These are phyloP conservation scores for Lasioglossum marginatum DNA, from an alignment of 2,888 invertebrate species.

Conservation along the genomic window DNA sequence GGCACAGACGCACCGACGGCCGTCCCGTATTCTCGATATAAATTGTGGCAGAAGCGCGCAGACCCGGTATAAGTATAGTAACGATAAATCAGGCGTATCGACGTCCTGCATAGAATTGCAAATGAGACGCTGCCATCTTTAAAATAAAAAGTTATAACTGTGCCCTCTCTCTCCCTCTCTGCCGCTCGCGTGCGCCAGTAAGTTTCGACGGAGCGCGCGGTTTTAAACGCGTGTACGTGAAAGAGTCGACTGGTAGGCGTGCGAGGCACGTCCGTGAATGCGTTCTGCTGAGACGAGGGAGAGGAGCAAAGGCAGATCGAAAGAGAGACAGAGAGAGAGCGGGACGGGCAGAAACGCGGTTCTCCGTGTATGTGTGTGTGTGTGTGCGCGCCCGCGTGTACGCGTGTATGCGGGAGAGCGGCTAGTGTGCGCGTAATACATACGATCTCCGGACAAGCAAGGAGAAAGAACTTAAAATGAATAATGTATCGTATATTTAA, in stretches of 20 bases:
- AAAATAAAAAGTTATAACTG: slow-evolving; percentile 82
- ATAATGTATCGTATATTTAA: slow-evolving; percentile 85
- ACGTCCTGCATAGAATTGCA: slow-evolving; percentile 84
- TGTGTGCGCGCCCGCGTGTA: background rate
- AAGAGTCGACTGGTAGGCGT: slow-evolving; percentile 15
- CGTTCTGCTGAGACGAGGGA: slow-evolving; percentile 16
- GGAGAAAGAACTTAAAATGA: slow-evolving; percentile 84
- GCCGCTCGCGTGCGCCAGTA: slow-evolving; percentile 35
- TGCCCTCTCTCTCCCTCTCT: slow-evolving; percentile 53
- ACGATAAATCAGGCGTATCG: slow-evolving; percentile 84
- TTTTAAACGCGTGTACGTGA: slow-evolving; percentile 51
- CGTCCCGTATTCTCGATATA: slow-evolving; percentile 68
- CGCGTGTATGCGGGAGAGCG: slow-evolving; percentile 3
- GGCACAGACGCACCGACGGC: slow-evolving; percentile 14
- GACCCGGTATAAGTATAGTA: slow-evolving; percentile 77
- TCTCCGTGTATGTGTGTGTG: background rate
- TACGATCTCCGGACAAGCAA: slow-evolving; percentile 80
- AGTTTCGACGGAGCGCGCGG: slow-evolving; percentile 52
- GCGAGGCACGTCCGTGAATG: slow-evolving; percentile 18
- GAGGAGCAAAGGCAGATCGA: background rate
- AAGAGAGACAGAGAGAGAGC: background rate
- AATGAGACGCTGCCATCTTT: slow-evolving; percentile 83
- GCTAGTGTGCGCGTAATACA: slow-evolving; percentile 69
- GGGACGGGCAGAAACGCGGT: background rate
- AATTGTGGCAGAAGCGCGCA: slow-evolving; percentile 72